These are phyloP conservation scores for Diplodus sargus DNA, from an alignment of 2,797 vertebrate genomes.

Conservation along the genomic window DNA sequence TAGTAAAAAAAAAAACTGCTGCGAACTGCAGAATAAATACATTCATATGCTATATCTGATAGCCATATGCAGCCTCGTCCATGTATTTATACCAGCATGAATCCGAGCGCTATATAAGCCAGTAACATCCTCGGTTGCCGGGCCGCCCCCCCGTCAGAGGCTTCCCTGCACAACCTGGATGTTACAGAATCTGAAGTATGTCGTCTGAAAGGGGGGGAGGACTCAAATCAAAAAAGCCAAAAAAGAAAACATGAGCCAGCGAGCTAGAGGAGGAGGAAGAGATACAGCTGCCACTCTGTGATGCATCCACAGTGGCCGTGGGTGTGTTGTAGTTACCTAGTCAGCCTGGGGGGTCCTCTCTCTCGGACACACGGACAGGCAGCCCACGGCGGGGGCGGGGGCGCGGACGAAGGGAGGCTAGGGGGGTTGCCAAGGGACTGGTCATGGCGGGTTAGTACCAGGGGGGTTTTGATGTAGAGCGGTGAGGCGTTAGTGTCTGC, in stretches of 20 bases:
- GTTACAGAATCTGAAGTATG: conserved; percentile 80
- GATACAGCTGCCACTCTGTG: conserved; percentile 70
- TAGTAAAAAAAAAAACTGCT: conserved; percentile 39
- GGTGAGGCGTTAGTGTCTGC: conserved; percentile 84
- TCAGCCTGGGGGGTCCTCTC: conserved; percentile 91
- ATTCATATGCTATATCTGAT: conserved; percentile 59
- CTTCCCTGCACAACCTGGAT: conserved; percentile 77
- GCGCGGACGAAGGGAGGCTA: conserved; percentile 86
- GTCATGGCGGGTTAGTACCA: conserved; percentile 88
- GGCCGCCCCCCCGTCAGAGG: conserved; percentile 77
- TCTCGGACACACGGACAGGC: conserved; percentile 90
- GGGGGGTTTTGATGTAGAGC: conserved; percentile 87
- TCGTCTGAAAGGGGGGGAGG: conserved; percentile 65
- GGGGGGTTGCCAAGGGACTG: conserved; percentile 85
- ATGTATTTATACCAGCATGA: conserved; percentile 72
- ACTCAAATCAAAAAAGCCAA: conserved; percentile 49
- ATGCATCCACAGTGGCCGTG: conserved; percentile 65
- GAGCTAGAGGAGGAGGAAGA: conserved; percentile 68
- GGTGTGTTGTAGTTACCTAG: conserved; percentile 90
- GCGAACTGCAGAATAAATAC: conserved; percentile 69
- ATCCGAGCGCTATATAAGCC: conserved; percentile 65
- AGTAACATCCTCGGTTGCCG: conserved; percentile 83
- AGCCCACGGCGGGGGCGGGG: conserved; percentile 84
- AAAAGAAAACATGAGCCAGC: conserved; percentile 73
- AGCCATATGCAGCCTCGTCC: conserved; percentile 60